Evolutionary conservation across 2,113 vertebrate genomes (phyloP), one percentile per base, ranked within the genome.

Genomic region (Oreotragus oreotragus): DNA sequence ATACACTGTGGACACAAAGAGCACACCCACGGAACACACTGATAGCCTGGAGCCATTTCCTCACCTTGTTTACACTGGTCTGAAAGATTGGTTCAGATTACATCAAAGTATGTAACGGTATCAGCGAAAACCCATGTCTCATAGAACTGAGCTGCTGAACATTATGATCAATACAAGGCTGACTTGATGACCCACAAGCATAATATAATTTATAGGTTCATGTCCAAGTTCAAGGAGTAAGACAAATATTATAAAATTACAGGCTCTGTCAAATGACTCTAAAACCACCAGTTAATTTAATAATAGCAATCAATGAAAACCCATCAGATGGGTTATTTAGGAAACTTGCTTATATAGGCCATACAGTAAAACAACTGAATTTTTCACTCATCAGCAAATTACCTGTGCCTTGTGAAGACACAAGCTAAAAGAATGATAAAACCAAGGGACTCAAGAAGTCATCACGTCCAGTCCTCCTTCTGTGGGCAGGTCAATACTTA

Each of bases 21-120:
- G 88, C 30, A 94, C 87, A 58, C 28, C 53, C 19, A 17, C 89
- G 91, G 62, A 92, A 57, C 28, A 90, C 83, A 96, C 10, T 84
- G 89, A 97, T 25, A 8, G 0, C 25, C 16, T 0, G 49, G 33
- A 70, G 96, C 94, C 3, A 2, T 96, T 97, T 97, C 92, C 84
- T 90, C 33, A 66, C 27, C 57, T 94, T 76, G 47, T 91, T 98
- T 92, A 36, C 96, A 98, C 95, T 96, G 97, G 47, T 96, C 97
- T 96, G 86, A 98, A 57, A 58, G 89, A 97, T 94, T 58, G 93
- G 92, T 83, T 98, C 88, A 80, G 53, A 17, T 91, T 92, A 95
- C 91, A 83, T 96, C 96, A 96, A 47, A 45, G 36, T 51, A n/a
- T 93, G 33, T 73, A 25, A 95, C 88, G 88, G 86, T 97, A 92